phyloP scores from a whole-genome alignment of 2,113 vertebrate species.

The Hipposideros armiger region DNA sequence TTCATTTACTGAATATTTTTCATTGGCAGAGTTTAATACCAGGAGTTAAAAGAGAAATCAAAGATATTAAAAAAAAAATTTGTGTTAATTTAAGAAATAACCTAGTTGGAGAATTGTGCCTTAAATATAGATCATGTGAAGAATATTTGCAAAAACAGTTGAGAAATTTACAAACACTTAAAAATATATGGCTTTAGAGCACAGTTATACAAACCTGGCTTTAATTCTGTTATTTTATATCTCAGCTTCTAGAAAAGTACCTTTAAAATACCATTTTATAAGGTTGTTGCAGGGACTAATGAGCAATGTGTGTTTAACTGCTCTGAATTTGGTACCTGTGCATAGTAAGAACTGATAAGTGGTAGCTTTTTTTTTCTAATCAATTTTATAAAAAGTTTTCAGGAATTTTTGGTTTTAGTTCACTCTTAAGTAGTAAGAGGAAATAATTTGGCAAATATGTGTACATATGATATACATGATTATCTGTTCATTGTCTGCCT shows the following conservation, averaged over 20 bases:
- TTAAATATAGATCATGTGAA: constrained; percentile 40
- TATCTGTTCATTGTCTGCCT: not conserved
- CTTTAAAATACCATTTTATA: constrained; percentile 28
- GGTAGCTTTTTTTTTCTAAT: not conserved
- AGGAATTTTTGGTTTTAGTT: constrained; percentile 52
- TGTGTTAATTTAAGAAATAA: constrained; percentile 25
- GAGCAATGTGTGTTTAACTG: constrained; percentile 19
- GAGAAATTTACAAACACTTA: constrained; percentile 43
- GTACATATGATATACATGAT: not conserved
- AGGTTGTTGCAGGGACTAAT: constrained; percentile 26
- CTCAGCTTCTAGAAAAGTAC: constrained; percentile 35
- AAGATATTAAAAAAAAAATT: constrained; percentile 20
- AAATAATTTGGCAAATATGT: constrained; percentile 1
- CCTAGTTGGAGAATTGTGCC: not conserved
- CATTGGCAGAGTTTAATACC: not conserved
- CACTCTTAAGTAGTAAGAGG: not conserved
- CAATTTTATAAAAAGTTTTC: not conserved
- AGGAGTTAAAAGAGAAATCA: constrained; percentile 32
- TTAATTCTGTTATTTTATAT: constrained; percentile 37
- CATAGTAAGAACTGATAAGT: not conserved
- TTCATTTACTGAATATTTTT: constrained; percentile 47
- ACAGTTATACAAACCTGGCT: not conserved
- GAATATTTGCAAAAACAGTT: constrained; percentile 29
- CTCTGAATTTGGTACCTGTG: not conserved
- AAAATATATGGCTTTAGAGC: not conserved